A percentile compares a stretch with the other conserved stretches of the same genome.
These are phyloP conservation scores for Gallirallus australis DNA, from an alignment of 2,797 vertebrate species.

Conservation along the genomic window DNA sequence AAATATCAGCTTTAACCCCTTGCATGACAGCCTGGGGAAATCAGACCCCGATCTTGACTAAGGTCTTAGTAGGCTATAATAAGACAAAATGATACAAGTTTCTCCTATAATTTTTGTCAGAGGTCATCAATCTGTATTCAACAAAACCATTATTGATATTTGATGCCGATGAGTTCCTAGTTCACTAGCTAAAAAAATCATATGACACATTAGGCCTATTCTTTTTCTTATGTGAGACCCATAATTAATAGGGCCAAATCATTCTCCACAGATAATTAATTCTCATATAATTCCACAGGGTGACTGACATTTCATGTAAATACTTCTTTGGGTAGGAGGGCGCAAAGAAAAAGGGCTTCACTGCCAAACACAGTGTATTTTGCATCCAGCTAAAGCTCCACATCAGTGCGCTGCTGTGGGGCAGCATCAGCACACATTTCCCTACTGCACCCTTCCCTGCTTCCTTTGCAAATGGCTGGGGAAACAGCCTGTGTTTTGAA, in stretches of 20 bases:
- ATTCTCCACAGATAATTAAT: constrained; percentile 60
- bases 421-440: background rate
- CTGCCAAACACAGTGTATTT: background rate
- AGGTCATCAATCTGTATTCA: constrained; percentile 65
- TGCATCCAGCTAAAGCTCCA: background rate
- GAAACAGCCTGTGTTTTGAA: background rate
- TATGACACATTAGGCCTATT: constrained; percentile 47
- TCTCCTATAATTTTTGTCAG: constrained; percentile 68
- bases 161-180: constrained; percentile 44
- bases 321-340: constrained; percentile 24
- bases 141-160: constrained; percentile 62
- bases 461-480: background rate
- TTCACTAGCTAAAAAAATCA: constrained; percentile 16
- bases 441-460: background rate
- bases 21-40: constrained; percentile 52
- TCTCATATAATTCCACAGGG: constrained; percentile 42
- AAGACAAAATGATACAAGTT: constrained; percentile 65
- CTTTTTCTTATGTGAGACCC: constrained; percentile 48
- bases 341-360: constrained; percentile 16
- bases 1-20: constrained; percentile 69
- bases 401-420: background rate
- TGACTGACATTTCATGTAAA: constrained; percentile 60
- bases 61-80: constrained; percentile 60
- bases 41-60: constrained; percentile 32
- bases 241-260: constrained; percentile 64